These are phyloP conservation scores for Cecidostiba fungosa DNA, from an alignment of 2,888 invertebrate species.

Conservation along the genomic window DNA sequence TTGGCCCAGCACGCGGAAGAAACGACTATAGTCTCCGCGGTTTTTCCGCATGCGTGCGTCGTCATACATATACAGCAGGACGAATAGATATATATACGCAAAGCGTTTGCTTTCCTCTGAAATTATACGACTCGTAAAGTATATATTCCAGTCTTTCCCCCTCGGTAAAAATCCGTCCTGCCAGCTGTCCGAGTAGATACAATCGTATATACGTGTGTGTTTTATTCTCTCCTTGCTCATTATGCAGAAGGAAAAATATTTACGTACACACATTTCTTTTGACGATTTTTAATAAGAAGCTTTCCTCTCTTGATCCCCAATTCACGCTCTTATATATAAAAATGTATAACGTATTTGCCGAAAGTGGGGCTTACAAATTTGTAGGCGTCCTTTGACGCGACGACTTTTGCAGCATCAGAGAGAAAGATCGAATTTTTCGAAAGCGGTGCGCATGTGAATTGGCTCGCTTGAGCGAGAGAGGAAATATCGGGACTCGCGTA, in stretches of 20 bases:
- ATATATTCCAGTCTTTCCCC: slow-evolving; percentile 16
- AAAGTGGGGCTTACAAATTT: neutral
- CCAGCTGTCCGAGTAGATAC: neutral
- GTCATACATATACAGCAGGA: neutral
- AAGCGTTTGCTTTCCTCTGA: slow-evolving; percentile 67
- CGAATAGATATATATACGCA: slow-evolving; percentile 22
- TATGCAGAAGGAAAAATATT: too few relatives aligned
- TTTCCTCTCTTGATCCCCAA: too few relatives aligned
- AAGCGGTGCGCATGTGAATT: too few relatives aligned
- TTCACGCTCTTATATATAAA: too few relatives aligned
- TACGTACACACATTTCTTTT: too few relatives aligned
- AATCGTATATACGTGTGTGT: neutral
- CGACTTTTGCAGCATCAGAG: too few relatives aligned
- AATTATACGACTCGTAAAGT: slow-evolving; percentile 73
- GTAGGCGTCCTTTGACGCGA: too few relatives aligned
- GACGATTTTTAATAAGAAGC: too few relatives aligned
- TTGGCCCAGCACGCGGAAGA: slow-evolving; percentile 10
- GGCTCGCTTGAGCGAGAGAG: too few relatives aligned
- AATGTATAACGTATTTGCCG: too few relatives aligned
- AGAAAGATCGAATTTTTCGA: too few relatives aligned
- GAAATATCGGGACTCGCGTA: too few relatives aligned
- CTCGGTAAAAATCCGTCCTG: neutral
- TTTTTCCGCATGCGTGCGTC: slow-evolving; percentile 41
- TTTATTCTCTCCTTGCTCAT: neutral
- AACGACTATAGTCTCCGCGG: slow-evolving; percentile 42